Evolutionary conservation across 2,113 vertebrate genomes (phyloP).

Genomic region (Equus przewalskii): DNA sequence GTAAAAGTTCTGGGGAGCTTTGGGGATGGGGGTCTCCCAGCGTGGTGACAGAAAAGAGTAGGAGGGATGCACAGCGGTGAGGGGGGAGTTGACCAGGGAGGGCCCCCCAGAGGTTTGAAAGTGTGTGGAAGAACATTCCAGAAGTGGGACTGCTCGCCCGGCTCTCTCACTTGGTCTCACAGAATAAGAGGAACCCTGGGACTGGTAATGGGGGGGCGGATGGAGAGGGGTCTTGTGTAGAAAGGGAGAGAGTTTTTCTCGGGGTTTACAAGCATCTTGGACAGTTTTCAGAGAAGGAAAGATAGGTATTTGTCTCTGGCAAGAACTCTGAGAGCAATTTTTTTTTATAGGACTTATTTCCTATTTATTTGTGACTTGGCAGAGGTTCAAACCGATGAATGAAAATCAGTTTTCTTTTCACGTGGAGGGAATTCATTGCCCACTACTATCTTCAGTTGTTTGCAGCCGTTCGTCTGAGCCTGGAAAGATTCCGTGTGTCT

Average conservation of each 20-base stretch:
- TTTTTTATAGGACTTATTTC: neutral
- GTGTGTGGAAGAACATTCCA: neutral
- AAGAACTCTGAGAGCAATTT: no score
- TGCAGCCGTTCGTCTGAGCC: neutral
- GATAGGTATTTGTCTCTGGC: neutral
- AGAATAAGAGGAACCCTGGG: neutral
- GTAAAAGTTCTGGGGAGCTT: neutral
- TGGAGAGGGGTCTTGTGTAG: neutral
- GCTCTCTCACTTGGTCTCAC: neutral
- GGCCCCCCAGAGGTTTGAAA: neutral
- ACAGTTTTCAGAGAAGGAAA: neutral
- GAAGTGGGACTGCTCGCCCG: neutral
- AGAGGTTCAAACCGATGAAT: neutral
- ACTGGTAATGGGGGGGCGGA: neutral
- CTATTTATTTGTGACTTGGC: slow-evolving; percentile 57
- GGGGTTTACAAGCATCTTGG: neutral
- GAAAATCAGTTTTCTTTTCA: slow-evolving; percentile 55
- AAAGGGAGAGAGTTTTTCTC: no score
- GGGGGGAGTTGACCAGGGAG: neutral
- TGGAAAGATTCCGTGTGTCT: neutral
- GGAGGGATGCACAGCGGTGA: neutral
- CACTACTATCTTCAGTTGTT: neutral
- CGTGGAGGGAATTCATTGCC: neutral
- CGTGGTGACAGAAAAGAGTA: neutral
- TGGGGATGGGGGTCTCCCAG: neutral